Percentiles rank a stretch among this genome's conserved stretches.
phyloP scores from a whole-genome alignment of 2,888 invertebrate genomes.

The Invenusta paracnida region DNA sequence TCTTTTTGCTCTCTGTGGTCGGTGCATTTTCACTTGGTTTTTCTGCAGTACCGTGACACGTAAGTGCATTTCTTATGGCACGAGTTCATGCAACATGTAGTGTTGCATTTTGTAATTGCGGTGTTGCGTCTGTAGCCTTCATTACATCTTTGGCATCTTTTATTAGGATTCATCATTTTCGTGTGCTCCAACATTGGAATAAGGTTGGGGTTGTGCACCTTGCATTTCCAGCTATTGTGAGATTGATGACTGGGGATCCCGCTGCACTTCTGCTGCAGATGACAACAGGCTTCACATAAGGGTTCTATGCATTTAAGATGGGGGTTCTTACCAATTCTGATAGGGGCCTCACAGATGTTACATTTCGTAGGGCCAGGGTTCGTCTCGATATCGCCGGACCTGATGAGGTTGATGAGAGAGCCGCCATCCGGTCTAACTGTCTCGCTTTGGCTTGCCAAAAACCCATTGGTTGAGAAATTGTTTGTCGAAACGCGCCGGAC shows the following conservation, averaged over 20 bases:
- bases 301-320: background rate
- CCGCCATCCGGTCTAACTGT: background rate
- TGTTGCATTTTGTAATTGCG: no score
- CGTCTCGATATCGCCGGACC: background rate
- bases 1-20: background rate
- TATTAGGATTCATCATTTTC: background rate
- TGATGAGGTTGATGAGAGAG: background rate
- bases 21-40: background rate
- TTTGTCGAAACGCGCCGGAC: no score
- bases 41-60: background rate
- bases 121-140: background rate
- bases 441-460: background rate
- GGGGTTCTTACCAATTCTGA: background rate
- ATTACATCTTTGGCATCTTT: background rate
- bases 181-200: background rate
- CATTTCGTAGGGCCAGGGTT: background rate
- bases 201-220: background rate
- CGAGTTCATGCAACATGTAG: background rate
- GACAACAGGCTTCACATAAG: background rate
- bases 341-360: background rate
- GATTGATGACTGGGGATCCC: background rate
- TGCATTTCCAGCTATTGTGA: background rate
- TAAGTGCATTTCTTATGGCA: background rate
- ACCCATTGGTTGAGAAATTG: background rate
- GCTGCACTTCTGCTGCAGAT: background rate